Evolutionary conservation across 2,113 vertebrate genomes (phyloP).

Genomic region (Grantiella picta): DNA sequence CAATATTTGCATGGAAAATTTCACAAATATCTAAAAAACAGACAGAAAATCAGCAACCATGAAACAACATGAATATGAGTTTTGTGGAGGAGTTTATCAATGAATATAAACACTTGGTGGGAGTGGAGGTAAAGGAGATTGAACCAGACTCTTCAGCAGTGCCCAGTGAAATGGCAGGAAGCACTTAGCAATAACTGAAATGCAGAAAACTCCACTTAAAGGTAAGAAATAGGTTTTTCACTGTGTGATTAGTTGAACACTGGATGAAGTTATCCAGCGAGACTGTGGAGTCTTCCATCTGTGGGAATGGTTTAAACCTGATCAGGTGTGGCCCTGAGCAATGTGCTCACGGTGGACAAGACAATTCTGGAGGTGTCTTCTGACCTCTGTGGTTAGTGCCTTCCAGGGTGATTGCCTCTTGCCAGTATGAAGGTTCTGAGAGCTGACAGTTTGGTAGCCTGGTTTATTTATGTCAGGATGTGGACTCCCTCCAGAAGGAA

Average conservation of each 20-base stretch:
- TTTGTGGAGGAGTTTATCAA: background rate
- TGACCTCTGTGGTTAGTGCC: background rate
- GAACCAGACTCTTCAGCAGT: background rate
- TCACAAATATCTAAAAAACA: background rate
- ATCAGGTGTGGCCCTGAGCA: background rate
- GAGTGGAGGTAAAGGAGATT: background rate
- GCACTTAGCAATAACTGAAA: background rate
- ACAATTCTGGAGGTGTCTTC: background rate
- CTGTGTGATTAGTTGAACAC: background rate
- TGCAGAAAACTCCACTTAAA: background rate
- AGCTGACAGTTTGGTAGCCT: background rate
- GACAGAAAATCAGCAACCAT: background rate
- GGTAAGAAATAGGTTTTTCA: background rate
- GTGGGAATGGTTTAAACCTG: background rate
- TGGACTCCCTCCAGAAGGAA: background rate
- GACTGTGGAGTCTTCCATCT: background rate
- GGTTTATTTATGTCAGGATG: background rate
- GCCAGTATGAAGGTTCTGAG: background rate
- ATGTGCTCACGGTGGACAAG: background rate
- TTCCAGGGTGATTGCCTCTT: background rate
- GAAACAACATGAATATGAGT: background rate
- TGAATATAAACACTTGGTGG: background rate
- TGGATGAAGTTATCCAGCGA: background rate
- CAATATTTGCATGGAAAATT: background rate
- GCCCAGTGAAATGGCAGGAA: background rate